These are phyloP conservation scores for Choristoneura fumiferana DNA, from an alignment of 1,140 invertebrate genomes.

Conservation along the genomic window DNA sequence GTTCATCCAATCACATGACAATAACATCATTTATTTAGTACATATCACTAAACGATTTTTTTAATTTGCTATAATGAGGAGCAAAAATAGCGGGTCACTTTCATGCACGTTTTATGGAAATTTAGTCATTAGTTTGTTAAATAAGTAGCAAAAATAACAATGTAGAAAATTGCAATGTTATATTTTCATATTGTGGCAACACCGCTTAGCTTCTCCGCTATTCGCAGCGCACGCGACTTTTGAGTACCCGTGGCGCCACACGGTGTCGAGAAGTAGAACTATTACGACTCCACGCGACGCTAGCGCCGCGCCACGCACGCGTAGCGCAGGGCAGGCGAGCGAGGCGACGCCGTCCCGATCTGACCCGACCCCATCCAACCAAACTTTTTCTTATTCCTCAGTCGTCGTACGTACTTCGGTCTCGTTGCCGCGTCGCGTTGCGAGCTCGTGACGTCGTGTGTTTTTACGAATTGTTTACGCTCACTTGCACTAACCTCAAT, in stretches of 20 bases:
- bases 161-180: too few relatives aligned
- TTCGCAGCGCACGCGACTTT: constrained; percentile 19
- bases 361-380: not conserved
- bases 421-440: constrained; percentile 42
- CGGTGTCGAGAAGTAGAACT: constrained; percentile 48
- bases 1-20: too few relatives aligned
- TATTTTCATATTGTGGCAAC: not conserved
- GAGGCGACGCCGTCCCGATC: not conserved
- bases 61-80: too few relatives aligned
- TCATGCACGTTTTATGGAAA: too few relatives aligned
- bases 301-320: constrained; percentile 20
- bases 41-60: too few relatives aligned
- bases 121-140: too few relatives aligned
- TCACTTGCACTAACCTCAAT: constrained; percentile 36
- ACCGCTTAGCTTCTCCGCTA: constrained; percentile 18
- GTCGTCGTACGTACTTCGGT: constrained; percentile 40
- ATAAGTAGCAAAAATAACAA: too few relatives aligned
- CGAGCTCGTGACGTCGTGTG: constrained; percentile 22
- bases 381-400: constrained; percentile 23
- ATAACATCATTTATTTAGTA: too few relatives aligned
- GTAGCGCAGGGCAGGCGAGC: not conserved
- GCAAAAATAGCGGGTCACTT: too few relatives aligned
- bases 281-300: constrained; percentile 27
- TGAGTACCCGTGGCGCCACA: constrained; percentile 42
- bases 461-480: constrained; percentile 63